Evolutionary conservation across 2,113 vertebrate species (phyloP).

Genomic region (Malurus elegans): DNA sequence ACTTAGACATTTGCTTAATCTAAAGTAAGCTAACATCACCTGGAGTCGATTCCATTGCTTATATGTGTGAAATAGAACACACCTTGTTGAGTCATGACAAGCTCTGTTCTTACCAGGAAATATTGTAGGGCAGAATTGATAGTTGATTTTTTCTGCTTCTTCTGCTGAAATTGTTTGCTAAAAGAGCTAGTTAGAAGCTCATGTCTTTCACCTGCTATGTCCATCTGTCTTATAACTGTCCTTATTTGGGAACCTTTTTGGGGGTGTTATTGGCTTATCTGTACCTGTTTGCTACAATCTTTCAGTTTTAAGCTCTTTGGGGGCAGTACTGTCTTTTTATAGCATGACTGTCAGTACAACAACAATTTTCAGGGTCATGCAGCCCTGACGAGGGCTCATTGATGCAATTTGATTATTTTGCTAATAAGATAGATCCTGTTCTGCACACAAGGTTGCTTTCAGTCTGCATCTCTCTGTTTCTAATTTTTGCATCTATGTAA

Average conservation of each 20-base stretch:
- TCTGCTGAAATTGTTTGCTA: background rate
- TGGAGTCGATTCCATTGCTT: background rate
- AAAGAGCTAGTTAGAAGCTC: background rate
- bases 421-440: background rate
- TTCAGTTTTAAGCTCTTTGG: background rate
- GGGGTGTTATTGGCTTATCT: background rate
- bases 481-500: accelerated
- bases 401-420: background rate
- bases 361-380: background rate
- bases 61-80: background rate
- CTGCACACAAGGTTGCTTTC: background rate
- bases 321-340: background rate
- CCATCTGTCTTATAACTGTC: background rate
- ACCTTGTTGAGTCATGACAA: background rate
- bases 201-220: background rate
- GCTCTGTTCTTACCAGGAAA: background rate
- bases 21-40: background rate
- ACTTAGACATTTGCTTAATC: background rate
- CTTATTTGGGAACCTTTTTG: background rate
- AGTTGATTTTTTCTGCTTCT: background rate
- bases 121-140: background rate
- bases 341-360: background rate
- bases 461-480: background rate
- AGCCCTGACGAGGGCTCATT: background rate
- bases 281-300: background rate